Evolutionary conservation across 2,113 vertebrate genomes (phyloP), one percentile per base, ranked within the genome.

Genomic region (Turnix velox): DNA sequence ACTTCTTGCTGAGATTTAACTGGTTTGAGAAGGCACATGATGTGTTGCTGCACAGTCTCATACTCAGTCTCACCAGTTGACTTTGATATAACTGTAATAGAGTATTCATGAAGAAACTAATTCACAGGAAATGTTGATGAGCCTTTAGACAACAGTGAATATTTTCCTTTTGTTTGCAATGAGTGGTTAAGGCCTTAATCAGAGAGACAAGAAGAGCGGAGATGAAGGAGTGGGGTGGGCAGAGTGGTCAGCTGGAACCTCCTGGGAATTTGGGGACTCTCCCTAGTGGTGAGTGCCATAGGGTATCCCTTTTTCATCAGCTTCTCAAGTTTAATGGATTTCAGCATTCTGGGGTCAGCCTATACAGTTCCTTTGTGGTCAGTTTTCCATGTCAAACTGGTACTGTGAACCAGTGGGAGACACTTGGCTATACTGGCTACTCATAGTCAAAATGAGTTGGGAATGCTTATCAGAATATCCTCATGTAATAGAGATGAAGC

Each of bases 11-110:
- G 94, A 87, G 87, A 66, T 93, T 87, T 97, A 96, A 91, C 91
- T 92, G 87, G 90, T 88, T 96, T 88, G 86, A 94, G 92, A 95
- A 97, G 92, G 93, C 69, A 89, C 73, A 77, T 96, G 96, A 95
- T 54, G 23, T 71, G 93, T 93, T 51, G 80, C 86, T 96, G 40
- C 72, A 79, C 39, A 58, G 67, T 48, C 83, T 55, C 20, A 77
- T 86, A 85, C 73, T 81, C 7, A 1, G 57, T 81, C 31, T 59
- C 52, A 48, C 74, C 94, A 94, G 85, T 95, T 93, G 96, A 91
- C 93, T 93, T 78, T 76, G 84, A 96, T 96, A 93, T 95, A 94
- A 93, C 63, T 93, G 94, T 95, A 96, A 95, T 88, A 93, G 75
- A 84, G 77, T 84, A 69, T 51, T 81, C 63, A 62, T 66, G 79